Conservation (phyloP, 2,888 invertebrate species). For the Apocheima hispidaria region DNA sequence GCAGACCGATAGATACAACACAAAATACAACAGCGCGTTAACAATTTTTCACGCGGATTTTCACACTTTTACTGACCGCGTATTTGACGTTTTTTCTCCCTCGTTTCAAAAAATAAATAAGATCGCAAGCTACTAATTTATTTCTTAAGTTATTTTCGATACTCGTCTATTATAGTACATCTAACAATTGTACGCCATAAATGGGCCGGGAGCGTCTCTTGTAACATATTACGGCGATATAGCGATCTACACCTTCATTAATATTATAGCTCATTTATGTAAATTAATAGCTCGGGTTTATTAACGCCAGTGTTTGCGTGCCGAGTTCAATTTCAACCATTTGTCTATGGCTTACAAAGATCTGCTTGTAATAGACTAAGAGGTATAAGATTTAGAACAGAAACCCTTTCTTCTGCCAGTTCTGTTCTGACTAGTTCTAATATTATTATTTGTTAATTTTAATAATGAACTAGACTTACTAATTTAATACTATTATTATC, state of each 20-base stretch:
- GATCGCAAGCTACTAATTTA: no score
- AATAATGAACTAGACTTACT: no score
- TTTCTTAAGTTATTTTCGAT: neutral
- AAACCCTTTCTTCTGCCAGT: no score
- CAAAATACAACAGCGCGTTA: no score
- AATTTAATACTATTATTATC: no score
- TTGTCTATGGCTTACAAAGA: slow-evolving; percentile 12
- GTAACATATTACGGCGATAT: slow-evolving; percentile 14
- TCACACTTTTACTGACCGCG: no score
- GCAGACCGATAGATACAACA: no score
- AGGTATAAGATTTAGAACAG: neutral
- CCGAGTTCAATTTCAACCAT: slow-evolving; percentile 8
- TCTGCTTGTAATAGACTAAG: neutral
- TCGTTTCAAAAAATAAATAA: neutral
- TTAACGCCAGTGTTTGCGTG: slow-evolving; percentile 11
- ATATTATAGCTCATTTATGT: slow-evolving; percentile 20
- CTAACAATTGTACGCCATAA: neutral
- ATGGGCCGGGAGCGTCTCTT: slow-evolving; percentile 6
- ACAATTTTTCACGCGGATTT: no score
- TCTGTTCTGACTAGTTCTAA: no score
- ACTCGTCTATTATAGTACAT: neutral
- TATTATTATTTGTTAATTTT: no score
- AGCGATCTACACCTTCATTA: slow-evolving; percentile 20
- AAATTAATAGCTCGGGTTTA: slow-evolving; percentile 17
- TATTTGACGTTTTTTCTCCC: neutral